Evolutionary conservation across 2,113 vertebrate species (phyloP).

Genomic region (Nansenia antarctica): DNA sequence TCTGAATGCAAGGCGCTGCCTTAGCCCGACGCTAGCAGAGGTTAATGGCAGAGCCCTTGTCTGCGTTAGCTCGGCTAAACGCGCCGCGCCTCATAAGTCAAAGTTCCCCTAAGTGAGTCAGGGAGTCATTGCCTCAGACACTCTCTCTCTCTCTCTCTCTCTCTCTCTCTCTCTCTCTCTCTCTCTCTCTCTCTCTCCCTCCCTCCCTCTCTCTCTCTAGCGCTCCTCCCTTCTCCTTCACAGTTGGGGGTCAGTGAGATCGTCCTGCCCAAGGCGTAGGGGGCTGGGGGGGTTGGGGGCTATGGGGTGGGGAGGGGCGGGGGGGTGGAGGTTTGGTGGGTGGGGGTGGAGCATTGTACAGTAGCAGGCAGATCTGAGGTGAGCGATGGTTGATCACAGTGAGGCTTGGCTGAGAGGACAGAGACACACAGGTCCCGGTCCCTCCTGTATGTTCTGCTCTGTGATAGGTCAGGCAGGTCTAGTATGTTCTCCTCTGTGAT

Average conservation of each 20-base stretch:
- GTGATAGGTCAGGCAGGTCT: no score
- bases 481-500: no score
- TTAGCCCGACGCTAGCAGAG: constrained; percentile 80
- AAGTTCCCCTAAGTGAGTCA: constrained; percentile 69
- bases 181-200: constrained; percentile 43
- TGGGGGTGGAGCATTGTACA: no score
- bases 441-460: no score
- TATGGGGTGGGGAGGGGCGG: neutral
- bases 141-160: constrained; percentile 33
- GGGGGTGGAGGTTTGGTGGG: no score
- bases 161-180: constrained; percentile 53
- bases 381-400: no score
- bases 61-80: constrained; percentile 83
- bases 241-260: constrained; percentile 53
- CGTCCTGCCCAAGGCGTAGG: constrained; percentile 39
- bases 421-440: constrained; percentile 8
- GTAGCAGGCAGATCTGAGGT: no score
- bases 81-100: constrained; percentile 76
- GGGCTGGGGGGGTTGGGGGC: no score
- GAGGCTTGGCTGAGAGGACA: neutral
- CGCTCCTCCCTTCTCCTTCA: constrained; percentile 49
- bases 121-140: constrained; percentile 44
- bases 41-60: constrained; percentile 83
- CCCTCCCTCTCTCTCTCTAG: constrained; percentile 34
- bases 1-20: constrained; percentile 82